Percentiles rank a stretch among this genome's conserved stretches.
Evolutionary conservation across 2,113 vertebrate species (phyloP).

Genomic region (Hassar affinis): DNA sequence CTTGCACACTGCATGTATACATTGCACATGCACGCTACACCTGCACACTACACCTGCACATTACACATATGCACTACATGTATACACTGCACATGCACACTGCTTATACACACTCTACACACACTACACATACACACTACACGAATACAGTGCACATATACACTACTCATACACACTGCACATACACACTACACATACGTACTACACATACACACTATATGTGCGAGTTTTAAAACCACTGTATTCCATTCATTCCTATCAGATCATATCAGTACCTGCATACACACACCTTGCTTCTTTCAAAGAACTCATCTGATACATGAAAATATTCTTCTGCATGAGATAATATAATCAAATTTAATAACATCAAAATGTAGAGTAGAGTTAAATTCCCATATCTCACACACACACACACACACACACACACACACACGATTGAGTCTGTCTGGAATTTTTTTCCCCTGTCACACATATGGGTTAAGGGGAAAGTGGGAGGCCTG

Average conservation of each 20-base stretch:
- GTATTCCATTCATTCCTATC: not conserved
- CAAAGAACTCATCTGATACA: not conserved
- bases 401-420: conserved; percentile 28
- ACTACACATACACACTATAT: not conserved
- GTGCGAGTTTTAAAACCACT: no score
- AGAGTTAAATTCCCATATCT: not conserved
- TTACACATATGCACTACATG: no score
- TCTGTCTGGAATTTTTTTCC: conserved; percentile 32
- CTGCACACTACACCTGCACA: not conserved
- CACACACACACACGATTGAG: conserved; percentile 13
- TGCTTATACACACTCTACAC: no score
- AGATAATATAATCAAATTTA: not conserved
- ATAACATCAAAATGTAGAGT: not conserved
- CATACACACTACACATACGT: not conserved
- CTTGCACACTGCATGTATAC: not conserved
- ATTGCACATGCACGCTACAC: not conserved
- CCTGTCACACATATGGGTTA: conserved; percentile 41
- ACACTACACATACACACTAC: not conserved
- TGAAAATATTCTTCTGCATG: not conserved
- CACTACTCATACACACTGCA: not conserved
- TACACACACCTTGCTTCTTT: not conserved
- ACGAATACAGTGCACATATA: not conserved
- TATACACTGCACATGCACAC: no score
- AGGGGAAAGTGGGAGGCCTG: conserved; percentile 44
- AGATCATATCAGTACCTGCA: not conserved